A percentile compares a stretch with the other conserved stretches of the same genome.
phyloP scores from a whole-genome alignment of 1,140 invertebrate genomes.

The Saxidomus purpurata region DNA sequence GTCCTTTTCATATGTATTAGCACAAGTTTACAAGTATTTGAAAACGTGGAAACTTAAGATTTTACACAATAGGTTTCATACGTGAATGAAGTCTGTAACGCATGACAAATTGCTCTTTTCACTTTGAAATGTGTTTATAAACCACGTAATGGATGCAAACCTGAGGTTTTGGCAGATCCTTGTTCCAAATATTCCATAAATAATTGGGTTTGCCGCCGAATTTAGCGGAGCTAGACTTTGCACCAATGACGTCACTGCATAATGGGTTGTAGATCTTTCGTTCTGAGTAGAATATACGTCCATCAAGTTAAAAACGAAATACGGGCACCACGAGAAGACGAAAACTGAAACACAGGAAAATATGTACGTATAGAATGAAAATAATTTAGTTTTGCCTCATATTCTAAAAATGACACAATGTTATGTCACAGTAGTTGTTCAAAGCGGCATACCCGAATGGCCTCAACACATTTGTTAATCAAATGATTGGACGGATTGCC shows the following conservation, averaged over 20 bases:
- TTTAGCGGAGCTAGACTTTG: conserved; percentile 97
- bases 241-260: conserved; percentile 95
- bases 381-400: not conserved
- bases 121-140: no score
- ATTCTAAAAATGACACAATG: not conserved
- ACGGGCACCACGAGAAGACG: conserved; percentile 97
- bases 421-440: no score
- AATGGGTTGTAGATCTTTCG: conserved; percentile 91
- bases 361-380: conserved; percentile 20
- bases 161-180: conserved; percentile 94
- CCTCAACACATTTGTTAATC: no score
- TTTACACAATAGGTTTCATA: no score
- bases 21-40: no score
- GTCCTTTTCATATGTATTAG: no score
- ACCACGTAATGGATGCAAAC: no score
- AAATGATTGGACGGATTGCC: no score
- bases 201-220: conserved; percentile 97
- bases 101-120: no score
- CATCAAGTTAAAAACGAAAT: conserved; percentile 96
- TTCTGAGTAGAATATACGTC: conserved; percentile 93
- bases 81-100: no score
- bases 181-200: conserved; percentile 96
- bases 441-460: no score
- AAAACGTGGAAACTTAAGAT: no score
- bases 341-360: conserved; percentile 91